A percentile compares a stretch with the other conserved stretches of the same genome.
Evolutionary conservation across 1,140 invertebrate genomes (phyloP).

Genomic region (Orius insidiosus): DNA sequence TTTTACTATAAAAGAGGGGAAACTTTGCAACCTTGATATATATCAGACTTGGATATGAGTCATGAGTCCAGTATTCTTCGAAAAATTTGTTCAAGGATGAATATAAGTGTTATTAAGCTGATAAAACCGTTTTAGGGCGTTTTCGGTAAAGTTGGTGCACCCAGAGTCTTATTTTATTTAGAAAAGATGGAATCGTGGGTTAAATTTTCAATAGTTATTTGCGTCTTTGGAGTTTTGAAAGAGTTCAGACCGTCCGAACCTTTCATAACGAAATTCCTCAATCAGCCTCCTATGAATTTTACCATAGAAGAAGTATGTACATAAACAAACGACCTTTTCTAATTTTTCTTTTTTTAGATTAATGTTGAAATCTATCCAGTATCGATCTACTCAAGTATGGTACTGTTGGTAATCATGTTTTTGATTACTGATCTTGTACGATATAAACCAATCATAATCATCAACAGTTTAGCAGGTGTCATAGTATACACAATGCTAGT

Average conservation of each 20-base stretch:
- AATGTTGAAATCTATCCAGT: conserved; percentile 63
- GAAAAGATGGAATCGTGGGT: conserved; percentile 34
- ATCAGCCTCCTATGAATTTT: conserved; percentile 48
- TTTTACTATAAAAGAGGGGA: no score
- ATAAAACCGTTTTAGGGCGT: no score
- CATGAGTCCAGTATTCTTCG: no score
- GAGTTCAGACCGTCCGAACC: conserved; percentile 65
- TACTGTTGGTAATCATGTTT: conserved; percentile 54
- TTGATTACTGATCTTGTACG: no score
- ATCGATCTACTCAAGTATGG: conserved; percentile 60
- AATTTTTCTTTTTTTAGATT: conserved; percentile 37
- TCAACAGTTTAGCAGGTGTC: conserved; percentile 50
- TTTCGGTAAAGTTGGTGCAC: no score
- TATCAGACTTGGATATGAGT: no score
- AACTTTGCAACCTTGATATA: no score
- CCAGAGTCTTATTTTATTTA: no score
- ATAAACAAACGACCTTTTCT: no score
- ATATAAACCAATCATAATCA: conserved; percentile 73
- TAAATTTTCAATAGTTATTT: conserved; percentile 44
- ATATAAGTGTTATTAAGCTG: no score
- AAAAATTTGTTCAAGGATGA: no score
- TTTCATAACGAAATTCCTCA: conserved; percentile 59
- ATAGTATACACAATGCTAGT: conserved; percentile 19
- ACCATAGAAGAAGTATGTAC: conserved; percentile 37
- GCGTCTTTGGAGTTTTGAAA: conserved; percentile 65